Conservation (phyloP, 2,888 invertebrate species). For the Leptura quadrifasciata region DNA sequence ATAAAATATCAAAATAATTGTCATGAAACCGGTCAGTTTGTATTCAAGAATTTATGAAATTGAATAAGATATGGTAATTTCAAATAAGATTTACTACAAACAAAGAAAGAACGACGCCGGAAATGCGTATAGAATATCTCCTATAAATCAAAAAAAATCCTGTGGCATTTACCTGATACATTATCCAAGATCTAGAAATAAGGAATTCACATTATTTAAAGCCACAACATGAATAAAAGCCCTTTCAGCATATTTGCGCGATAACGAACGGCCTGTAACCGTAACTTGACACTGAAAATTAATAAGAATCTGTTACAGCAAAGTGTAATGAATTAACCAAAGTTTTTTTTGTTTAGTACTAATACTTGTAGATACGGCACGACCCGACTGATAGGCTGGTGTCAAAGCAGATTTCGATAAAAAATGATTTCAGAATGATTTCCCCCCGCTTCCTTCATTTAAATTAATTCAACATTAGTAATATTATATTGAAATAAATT, state of each 20-base stretch:
- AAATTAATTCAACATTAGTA: too few relatives aligned
- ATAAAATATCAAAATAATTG: not conserved
- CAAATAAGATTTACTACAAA: slow-evolving; percentile 21
- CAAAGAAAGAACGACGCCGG: slow-evolving; percentile 38
- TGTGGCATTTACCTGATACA: slow-evolving; percentile 40
- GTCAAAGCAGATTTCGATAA: too few relatives aligned
- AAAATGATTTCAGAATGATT: too few relatives aligned
- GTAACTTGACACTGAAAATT: slow-evolving; percentile 40
- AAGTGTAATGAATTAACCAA: slow-evolving; percentile 19
- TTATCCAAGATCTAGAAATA: slow-evolving; percentile 42
- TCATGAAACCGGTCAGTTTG: not conserved
- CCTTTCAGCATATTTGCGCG: slow-evolving; percentile 40
- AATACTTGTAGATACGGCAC: not conserved
- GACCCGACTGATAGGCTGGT: too few relatives aligned
- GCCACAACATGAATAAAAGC: slow-evolving; percentile 30
- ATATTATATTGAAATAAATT: too few relatives aligned
- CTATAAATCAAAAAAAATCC: slow-evolving; percentile 40
- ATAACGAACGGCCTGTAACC: slow-evolving; percentile 40
- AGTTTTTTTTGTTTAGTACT: not conserved
- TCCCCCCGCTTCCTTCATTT: too few relatives aligned
- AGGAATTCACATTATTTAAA: slow-evolving; percentile 45
- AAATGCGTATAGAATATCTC: slow-evolving; percentile 48
- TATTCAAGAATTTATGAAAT: not conserved
- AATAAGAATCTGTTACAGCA: slow-evolving; percentile 12
- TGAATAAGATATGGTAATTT: slow-evolving; percentile 1